Evolutionary conservation across 2,113 vertebrate species (phyloP).

Genomic region (Syrrhaptes paradoxus): DNA sequence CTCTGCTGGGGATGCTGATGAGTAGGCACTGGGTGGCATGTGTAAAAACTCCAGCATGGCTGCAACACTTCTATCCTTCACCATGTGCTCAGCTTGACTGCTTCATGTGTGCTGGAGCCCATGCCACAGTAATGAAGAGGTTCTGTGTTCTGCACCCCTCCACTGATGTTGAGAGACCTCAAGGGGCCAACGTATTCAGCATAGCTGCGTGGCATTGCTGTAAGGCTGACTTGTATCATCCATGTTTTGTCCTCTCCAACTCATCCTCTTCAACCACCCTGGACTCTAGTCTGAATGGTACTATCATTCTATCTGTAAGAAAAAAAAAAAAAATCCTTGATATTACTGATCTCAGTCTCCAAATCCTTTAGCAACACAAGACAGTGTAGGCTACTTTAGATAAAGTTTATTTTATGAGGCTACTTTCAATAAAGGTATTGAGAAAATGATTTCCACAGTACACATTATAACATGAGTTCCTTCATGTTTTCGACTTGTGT

Average conservation of each 20-base stretch:
- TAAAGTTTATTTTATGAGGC: not conserved
- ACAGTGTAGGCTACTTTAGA: not conserved
- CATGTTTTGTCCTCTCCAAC: not conserved
- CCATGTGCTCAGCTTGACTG: not conserved
- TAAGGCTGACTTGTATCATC: not conserved
- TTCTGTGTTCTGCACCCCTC: not conserved
- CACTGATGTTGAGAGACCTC: not conserved
- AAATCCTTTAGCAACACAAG: not conserved
- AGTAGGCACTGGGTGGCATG: not conserved
- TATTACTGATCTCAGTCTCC: not conserved
- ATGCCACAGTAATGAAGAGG: not conserved
- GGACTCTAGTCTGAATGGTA: not conserved
- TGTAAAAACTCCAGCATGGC: not conserved
- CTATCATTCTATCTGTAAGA: not conserved
- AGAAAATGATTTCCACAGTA: not conserved
- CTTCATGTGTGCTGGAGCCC: not conserved
- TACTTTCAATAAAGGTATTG: not conserved
- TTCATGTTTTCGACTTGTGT: not conserved
- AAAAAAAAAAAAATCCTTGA: not conserved
- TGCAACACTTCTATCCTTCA: not conserved
- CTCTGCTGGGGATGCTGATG: not conserved
- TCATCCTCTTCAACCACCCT: not conserved
- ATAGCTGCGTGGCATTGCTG: not conserved
- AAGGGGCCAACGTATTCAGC: no score
- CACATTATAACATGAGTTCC: not conserved